phyloP scores from a whole-genome alignment of 1,140 invertebrate genomes.

The Drosophila navojoa region DNA sequence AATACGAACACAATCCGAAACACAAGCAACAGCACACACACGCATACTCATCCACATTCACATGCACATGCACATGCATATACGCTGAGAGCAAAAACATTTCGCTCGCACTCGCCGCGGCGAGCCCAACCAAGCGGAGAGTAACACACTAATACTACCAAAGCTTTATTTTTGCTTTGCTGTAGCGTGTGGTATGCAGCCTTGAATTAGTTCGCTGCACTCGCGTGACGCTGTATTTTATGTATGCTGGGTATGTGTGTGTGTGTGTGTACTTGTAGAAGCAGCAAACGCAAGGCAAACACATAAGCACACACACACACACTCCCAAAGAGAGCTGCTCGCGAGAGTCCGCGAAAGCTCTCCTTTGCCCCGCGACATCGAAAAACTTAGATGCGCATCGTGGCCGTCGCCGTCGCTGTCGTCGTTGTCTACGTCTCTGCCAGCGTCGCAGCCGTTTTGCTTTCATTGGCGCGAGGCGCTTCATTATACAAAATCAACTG shows the following conservation, averaged over 20 bases:
- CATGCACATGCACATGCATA: constrained; percentile 14
- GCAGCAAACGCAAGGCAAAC: constrained; percentile 49
- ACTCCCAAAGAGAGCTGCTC: constrained; percentile 4
- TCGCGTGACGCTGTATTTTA: constrained; percentile 64
- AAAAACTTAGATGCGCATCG: constrained; percentile 57
- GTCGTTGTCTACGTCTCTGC: constrained; percentile 11
- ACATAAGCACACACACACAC: constrained; percentile 36
- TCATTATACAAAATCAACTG: constrained; percentile 53
- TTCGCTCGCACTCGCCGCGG: constrained; percentile 41
- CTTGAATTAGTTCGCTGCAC: constrained; percentile 84
- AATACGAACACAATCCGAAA: constrained; percentile 9
- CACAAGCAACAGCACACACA: constrained; percentile 7
- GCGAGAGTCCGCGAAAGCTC: constrained; percentile 70
- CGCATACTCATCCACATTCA: not conserved
- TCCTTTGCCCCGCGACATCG: constrained; percentile 39
- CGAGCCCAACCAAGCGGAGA: constrained; percentile 32
- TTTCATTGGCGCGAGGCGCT: constrained; percentile 51
- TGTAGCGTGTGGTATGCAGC: constrained; percentile 81
- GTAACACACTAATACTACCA: constrained; percentile 61
- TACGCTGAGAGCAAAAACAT: constrained; percentile 27
- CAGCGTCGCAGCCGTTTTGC: constrained; percentile 37
- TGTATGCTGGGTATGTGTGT: constrained; percentile 37
- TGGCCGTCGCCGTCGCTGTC: constrained; percentile 15
- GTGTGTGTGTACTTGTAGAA: constrained; percentile 29
- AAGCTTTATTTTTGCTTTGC: constrained; percentile 78